Evolutionary conservation across 1,140 invertebrate genomes (phyloP), one percentile per base, ranked within the genome.

Genomic region (Harpegnathos saltator): DNA sequence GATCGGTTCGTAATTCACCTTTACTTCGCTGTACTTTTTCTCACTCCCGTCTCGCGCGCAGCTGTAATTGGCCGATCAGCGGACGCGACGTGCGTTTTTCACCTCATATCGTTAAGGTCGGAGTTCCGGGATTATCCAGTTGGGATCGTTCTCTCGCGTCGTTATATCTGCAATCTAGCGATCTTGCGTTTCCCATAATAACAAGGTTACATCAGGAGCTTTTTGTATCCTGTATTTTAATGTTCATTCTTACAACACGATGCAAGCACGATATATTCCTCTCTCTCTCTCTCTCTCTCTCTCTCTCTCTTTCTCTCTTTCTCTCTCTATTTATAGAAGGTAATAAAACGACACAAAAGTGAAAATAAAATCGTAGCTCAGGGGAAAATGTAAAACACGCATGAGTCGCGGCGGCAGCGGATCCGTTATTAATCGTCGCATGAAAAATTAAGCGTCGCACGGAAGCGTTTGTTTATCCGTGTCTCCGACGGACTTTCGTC

Each of bases 1-100:
- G 71, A 92, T 91, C 86, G 91, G 92, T 93, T 74, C 82, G 92
- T 93, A 82, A 12, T 24, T 44, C 14, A 78, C 17, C 48, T 69
- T 24, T 58, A 26, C 54, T 33, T 33, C 1, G 7, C 26, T 24
- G 7, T 14, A 29, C 7, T 52, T 17, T 56, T 69, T 26, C n/a
- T n/a, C 4, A 17, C 1, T 17, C 4, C 24, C 15, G 59, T n/a
- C 22, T 56, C 44, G 58, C 0, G 22, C 54, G 24, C 33, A 52
- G 15, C 7, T 22, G 33, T 66, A 59, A 80, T 80, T 71, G 14
- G 65, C 22, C 3, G 14, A 22, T 17, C 33, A 59, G 11, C 44
- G 7, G 59, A 78, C 56, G n/a, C 52, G 63, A 78, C 33, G 38
- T 48, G 19, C 19, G 17, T 3, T 26, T 69, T 15, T 59, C 52